A percentile compares a stretch with the other conserved stretches of the same genome.
phyloP scores from a whole-genome alignment of 2,113 vertebrate genomes.

The Hippocampus barbouri region DNA sequence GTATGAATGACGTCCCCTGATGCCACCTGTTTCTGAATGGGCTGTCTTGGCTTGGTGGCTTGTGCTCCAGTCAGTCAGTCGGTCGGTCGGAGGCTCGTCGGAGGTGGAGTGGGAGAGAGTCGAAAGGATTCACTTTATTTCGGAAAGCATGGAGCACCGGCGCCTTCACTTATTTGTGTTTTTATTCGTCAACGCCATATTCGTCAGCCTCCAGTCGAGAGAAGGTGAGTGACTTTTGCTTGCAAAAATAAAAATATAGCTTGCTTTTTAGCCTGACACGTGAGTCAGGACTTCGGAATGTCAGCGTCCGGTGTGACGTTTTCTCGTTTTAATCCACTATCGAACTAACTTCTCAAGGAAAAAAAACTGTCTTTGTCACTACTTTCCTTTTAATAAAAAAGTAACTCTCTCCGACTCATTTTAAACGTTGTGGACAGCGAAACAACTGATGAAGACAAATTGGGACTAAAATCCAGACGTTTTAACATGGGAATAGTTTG shows the following conservation, averaged over 20 bases:
- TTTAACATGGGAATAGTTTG: not conserved
- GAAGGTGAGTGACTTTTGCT: conserved; percentile 65
- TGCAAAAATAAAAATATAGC: not conserved
- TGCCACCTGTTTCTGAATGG: conserved; percentile 73
- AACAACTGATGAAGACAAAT: not conserved
- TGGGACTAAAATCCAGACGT: not conserved
- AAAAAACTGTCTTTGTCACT: not conserved
- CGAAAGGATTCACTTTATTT: not conserved
- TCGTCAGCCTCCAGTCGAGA: conserved; percentile 64
- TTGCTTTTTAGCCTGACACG: conserved; percentile 18
- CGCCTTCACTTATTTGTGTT: conserved; percentile 48
- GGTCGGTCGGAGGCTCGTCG: conserved; percentile 26
- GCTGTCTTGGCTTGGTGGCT: conserved; percentile 14
- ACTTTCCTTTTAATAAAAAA: not conserved
- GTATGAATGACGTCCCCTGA: conserved; percentile 31
- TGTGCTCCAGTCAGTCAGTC: conserved; percentile 18
- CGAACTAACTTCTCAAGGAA: not conserved
- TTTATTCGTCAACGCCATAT: conserved; percentile 62
- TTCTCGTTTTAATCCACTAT: not conserved
- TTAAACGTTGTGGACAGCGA: not conserved
- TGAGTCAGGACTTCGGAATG: conserved; percentile 46
- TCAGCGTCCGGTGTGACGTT: conserved; percentile 6
- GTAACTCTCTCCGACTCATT: not conserved
- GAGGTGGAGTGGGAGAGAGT: conserved; percentile 10
- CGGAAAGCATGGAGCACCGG: conserved; percentile 60